Evolutionary conservation across 2,888 invertebrate genomes (phyloP).

Genomic region (Gymnosoma rotundatum): DNA sequence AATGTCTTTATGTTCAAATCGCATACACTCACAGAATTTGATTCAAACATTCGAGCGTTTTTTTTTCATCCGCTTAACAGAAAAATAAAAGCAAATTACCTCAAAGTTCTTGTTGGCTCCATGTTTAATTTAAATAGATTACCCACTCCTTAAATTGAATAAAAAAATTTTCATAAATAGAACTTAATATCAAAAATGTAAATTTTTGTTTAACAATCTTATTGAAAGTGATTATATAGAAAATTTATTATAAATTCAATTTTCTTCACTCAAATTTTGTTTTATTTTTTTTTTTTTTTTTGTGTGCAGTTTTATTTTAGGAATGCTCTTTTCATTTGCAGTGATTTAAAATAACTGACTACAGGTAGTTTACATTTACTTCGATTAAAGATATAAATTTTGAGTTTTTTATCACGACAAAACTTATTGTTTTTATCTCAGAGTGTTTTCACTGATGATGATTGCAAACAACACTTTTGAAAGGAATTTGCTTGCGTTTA

Average conservation of each 20-base stretch:
- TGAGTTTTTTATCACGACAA: constrained; percentile 16
- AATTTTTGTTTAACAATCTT: too few relatives aligned
- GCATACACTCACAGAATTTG: too few relatives aligned
- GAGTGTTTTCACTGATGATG: neutral
- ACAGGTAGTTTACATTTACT: neutral
- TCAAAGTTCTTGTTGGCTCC: neutral
- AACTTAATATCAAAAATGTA: neutral
- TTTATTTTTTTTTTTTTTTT: neutral
- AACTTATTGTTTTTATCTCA: constrained; percentile 18
- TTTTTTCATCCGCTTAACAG: too few relatives aligned
- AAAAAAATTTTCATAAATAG: neutral
- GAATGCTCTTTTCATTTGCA: constrained; percentile 23
- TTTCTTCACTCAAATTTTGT: neutral
- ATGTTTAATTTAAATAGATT: neutral
- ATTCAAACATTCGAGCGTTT: too few relatives aligned
- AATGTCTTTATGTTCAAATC: too few relatives aligned
- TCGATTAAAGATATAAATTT: constrained; percentile 4
- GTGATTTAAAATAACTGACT: constrained; percentile 26
- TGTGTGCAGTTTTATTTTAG: neutral
- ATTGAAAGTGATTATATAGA: too few relatives aligned
- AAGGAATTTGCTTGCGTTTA: too few relatives aligned
- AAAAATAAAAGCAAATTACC: constrained; percentile 1
- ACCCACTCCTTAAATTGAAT: neutral
- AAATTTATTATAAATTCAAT: too few relatives aligned
- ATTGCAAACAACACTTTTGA: neutral